Evolutionary conservation across 2,113 vertebrate species (phyloP).

Genomic region (Hemiprocne comata): DNA sequence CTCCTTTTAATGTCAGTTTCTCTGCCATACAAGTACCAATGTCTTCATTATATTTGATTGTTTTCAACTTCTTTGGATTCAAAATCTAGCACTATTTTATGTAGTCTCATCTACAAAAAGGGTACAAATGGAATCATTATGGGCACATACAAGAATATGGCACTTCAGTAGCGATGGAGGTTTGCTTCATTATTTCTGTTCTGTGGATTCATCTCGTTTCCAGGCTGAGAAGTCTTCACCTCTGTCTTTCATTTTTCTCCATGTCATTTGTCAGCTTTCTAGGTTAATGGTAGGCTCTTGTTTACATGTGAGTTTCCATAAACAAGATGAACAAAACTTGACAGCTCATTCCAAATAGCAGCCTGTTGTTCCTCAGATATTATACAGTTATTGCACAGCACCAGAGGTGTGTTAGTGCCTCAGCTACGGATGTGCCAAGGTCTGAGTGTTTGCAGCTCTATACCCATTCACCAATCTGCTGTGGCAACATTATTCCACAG

Average conservation of each 20-base stretch:
- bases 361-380: not conserved
- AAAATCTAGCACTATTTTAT: not conserved
- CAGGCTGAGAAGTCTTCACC: not conserved
- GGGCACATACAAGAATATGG: not conserved
- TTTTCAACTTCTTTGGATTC: not conserved
- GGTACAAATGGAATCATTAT: not conserved
- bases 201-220: not conserved
- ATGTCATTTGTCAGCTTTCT: not conserved
- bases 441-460: not conserved
- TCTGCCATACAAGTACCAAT: not conserved
- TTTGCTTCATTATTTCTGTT: not conserved
- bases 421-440: not conserved
- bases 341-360: not conserved
- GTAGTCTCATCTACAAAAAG: not conserved
- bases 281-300: not conserved
- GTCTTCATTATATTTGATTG: not conserved
- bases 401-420: not conserved
- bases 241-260: not conserved
- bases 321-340: not conserved
- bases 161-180: not conserved
- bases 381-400: not conserved
- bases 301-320: not conserved
- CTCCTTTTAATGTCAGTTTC: not conserved
- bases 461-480: not conserved
- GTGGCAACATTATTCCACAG: not conserved